These are phyloP conservation scores for Etheostoma cragini DNA, from an alignment of 2,113 vertebrate species.

Conservation along the genomic window DNA sequence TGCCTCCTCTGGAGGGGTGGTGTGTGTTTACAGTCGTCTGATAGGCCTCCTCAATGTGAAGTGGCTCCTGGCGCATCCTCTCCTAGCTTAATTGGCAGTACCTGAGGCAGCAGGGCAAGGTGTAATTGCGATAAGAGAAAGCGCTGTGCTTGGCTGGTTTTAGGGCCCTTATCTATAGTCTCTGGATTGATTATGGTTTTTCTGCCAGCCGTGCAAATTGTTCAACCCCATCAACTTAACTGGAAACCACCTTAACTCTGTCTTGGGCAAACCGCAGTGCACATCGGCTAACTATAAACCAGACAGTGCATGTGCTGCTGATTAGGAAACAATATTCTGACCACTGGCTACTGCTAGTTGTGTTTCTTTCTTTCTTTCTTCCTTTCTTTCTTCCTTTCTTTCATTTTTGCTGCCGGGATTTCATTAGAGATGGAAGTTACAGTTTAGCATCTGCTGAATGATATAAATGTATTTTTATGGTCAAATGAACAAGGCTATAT, in stretches of 20 bases:
- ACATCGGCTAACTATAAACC: conserved; percentile 31
- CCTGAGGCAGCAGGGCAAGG: conserved; percentile 79
- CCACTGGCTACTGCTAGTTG: neutral
- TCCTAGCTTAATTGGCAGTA: conserved; percentile 79
- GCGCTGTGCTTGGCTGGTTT: conserved; percentile 80
- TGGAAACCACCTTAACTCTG: conserved; percentile 65
- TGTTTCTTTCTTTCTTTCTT: neutral
- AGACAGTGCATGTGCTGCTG: conserved; percentile 21
- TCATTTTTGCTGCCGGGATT: neutral
- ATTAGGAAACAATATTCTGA: conserved; percentile 12
- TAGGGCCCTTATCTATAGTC: conserved; percentile 83
- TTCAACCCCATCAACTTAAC: conserved; percentile 73
- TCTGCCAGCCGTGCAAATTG: conserved; percentile 81
- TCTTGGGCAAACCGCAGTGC: conserved; percentile 32
- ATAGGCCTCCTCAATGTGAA: conserved; percentile 65
- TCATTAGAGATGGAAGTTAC: neutral
- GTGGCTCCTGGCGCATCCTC: conserved; percentile 62
- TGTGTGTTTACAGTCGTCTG: conserved; percentile 42
- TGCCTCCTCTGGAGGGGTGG: conserved; percentile 27
- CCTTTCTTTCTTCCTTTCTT: too few species aligned
- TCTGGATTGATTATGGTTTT: conserved; percentile 84
- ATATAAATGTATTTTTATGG: conserved; percentile 10
- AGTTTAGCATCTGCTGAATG: conserved; percentile 2
- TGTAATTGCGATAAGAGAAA: conserved; percentile 84
- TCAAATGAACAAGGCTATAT: conserved; percentile 9